Evolutionary conservation across 2,113 vertebrate species (phyloP), one percentile per base, ranked within the genome.

Genomic region (Pomatostomus ruficeps): DNA sequence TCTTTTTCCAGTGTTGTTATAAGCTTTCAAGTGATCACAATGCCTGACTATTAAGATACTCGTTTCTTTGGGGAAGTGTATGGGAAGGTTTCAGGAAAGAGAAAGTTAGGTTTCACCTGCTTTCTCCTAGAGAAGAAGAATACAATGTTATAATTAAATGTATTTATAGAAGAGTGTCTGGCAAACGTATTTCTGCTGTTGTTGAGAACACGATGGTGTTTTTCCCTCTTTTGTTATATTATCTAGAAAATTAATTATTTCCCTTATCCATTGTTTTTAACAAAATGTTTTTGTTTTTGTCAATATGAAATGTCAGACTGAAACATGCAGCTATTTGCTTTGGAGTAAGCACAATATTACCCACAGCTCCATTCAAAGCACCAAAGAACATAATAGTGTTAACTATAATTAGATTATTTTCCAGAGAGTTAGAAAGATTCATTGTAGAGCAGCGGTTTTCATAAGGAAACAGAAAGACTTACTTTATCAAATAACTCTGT

Each of bases 351-450:
- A 75, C 76, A 85, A 28, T 78, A 84, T 89, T 87, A 95, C 48
- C 85, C 75, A 80, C 67, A 83, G 79, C 67, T 95, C 78, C 72
- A 57, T 80, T 94, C 88, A 94, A 91, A 96, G 63, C 78, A 91
- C 55, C 67, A 77, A 88, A 88, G 72, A 93, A 77, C 67, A 78
- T 83, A 93, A 91, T 40, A 71, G 52, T 63, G 89, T 88, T 95
- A 94, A 90, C 59, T 61, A 73, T 95, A 94, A 96, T 84, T 91
- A 93, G 93, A 91, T 96, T 80, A 88, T 78, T 93, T 96, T 90
- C 91, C 79, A 93, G 80, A 81, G 73, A 87, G 51, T 82, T 93
- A 7, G 16, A 66, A 88, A 88, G 85, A 95, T 63, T 54, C 72
- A 45, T 80, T 80, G 67, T 51, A 74, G 58, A 89, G 43, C 25